Base-by-base conservation (phyloP, 2,888 invertebrate species). In the Latrodectus elegans region DNA sequence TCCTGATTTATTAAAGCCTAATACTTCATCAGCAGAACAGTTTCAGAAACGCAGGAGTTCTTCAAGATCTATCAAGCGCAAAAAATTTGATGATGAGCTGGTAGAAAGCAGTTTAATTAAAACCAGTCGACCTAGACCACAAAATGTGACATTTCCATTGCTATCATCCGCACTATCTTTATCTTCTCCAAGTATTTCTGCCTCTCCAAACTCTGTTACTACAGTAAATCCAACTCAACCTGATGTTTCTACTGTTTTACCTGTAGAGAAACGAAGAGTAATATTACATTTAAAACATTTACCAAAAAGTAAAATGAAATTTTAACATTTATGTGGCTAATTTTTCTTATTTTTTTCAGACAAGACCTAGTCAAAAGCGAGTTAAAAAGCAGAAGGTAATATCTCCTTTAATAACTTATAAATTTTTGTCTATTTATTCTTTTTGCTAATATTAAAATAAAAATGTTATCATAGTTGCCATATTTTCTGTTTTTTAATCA, bases 11-110 rank as follows among this genome's bases (percentile, higher is more conserved):
- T 49, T 72, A 10, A 81, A 81, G 22, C 65, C 81, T 49, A 60
- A n/a, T 15, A 71, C 71, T 15, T 55, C 80, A 70, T 68, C 74
- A 4, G 68, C 68, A 53, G 89, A 89, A 0, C 80, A 79, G 55
- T 74, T 84, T 14, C 89, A 88, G 38, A 89, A 90, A 26, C 75
- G 92, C 11, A 90, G 91, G 91, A 97, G 97, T 92, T 98, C 98
- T 14, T 97, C 97, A 52, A 94, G 99, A 86, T 98, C 98, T 1
- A 98, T 99, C 91, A 99, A 98, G 92, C 94, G 99, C 0, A 95
- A 97, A 91, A 96, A 98, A 91, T 99, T 99, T 93, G 99, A 99
- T 92, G 99, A 99, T 94, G 99, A 99, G 93, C 93, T 99, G 85
- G 98, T 99, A 0, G 98, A 99, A 91, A 97, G 96, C 90, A 97